phyloP scores from a whole-genome alignment of 1,140 invertebrate species.

The Drosophila truncata region DNA sequence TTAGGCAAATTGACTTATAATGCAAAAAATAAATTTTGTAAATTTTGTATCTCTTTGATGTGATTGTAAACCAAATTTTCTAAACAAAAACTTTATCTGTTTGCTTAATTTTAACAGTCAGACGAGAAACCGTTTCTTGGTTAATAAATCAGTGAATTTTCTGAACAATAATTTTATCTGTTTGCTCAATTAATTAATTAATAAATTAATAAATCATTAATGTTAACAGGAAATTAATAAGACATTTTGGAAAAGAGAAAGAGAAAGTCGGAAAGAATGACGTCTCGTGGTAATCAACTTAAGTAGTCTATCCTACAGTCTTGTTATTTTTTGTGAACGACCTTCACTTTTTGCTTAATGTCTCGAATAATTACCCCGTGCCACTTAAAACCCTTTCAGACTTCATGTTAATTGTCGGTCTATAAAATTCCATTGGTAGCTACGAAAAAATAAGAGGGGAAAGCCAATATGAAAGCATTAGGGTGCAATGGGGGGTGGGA shows the following conservation, averaged over 20 bases:
- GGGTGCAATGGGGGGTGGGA: background rate
- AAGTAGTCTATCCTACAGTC: background rate
- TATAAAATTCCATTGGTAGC: background rate
- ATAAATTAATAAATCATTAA: too few relatives aligned
- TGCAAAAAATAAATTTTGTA: too few relatives aligned
- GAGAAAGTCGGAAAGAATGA: background rate
- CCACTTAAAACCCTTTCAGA: constrained; percentile 16
- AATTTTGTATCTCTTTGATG: too few relatives aligned
- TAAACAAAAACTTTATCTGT: background rate
- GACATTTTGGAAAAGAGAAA: background rate
- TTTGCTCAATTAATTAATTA: too few relatives aligned
- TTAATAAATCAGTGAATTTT: too few relatives aligned
- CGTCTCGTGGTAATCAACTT: background rate
- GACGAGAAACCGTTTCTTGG: background rate
- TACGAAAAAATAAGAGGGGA: background rate
- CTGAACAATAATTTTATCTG: too few relatives aligned
- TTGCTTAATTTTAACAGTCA: background rate
- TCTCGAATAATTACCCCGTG: constrained; percentile 1
- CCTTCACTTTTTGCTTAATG: constrained; percentile 6
- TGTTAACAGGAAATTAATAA: background rate
- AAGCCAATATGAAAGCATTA: constrained; percentile 39
- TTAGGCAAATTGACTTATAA: too few relatives aligned
- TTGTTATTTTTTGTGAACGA: background rate
- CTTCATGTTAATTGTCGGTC: constrained; percentile 6
- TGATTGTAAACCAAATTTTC: background rate